Evolutionary conservation across 2,113 vertebrate species (phyloP).

Genomic region (Mus musculus): DNA sequence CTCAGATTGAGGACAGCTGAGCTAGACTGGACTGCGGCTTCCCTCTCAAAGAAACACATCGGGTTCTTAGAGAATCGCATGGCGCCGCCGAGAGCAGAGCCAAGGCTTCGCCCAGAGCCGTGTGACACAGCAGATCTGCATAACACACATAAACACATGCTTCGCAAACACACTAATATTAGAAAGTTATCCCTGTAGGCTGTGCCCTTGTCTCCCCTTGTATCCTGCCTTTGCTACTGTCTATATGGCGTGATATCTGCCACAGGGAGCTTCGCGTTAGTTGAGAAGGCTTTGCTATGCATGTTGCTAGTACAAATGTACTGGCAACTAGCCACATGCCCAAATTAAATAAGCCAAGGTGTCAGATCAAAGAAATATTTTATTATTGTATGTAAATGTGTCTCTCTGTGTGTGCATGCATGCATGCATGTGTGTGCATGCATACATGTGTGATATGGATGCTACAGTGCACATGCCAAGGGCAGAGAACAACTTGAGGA

Average conservation of each 20-base stretch:
- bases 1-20: constrained; percentile 94
- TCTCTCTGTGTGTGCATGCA: neutral
- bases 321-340: neutral
- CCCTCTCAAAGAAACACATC: constrained; percentile 93
- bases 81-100: constrained; percentile 86
- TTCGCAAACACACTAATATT: neutral
- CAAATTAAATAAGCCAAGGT: neutral
- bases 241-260: neutral
- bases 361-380: neutral
- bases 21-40: constrained; percentile 92
- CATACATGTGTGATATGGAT: neutral
- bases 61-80: constrained; percentile 89
- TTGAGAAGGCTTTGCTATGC: neutral
- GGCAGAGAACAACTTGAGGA: neutral
- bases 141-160: neutral
- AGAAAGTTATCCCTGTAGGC: neutral
- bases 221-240: neutral
- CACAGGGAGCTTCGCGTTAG: neutral
- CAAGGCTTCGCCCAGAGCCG: constrained; percentile 86
- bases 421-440: neutral
- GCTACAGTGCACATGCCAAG: neutral
- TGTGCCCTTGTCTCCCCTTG: neutral
- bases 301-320: neutral
- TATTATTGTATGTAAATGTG: neutral
- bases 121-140: constrained; percentile 51